phyloP scores from a whole-genome alignment of 2,113 vertebrate species.

The Phocoena sinus region DNA sequence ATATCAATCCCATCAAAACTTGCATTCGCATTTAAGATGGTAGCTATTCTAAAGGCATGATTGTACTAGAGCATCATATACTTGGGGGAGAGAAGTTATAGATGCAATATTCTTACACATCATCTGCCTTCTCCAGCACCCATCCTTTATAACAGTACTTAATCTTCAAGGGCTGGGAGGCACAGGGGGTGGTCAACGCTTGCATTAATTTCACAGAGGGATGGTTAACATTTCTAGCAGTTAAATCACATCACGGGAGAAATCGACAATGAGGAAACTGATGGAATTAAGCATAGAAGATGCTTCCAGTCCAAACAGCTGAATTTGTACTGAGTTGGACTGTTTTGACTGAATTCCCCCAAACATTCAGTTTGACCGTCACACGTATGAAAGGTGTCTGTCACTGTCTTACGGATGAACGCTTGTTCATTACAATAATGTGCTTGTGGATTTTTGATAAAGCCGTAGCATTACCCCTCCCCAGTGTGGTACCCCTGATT shows the following conservation, averaged over 20 bases:
- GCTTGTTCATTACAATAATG: neutral
- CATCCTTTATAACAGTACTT: neutral
- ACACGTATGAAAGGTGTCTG: neutral
- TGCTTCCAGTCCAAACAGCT: neutral
- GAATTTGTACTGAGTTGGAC: neutral
- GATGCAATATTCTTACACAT: neutral
- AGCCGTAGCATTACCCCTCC: neutral
- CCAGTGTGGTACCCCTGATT: too few relatives aligned
- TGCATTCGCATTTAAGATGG: neutral
- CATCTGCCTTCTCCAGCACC: fast-evolving
- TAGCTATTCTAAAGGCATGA: neutral
- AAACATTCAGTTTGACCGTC: neutral
- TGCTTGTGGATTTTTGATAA: neutral
- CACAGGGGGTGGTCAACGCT: neutral
- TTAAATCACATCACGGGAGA: neutral
- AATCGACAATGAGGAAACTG: neutral
- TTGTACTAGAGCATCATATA: neutral
- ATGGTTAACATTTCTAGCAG: neutral
- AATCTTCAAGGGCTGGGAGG: neutral
- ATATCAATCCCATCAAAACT: neutral
- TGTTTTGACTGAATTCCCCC: neutral
- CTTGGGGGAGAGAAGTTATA: neutral
- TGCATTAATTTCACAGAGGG: neutral
- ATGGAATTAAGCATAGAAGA: neutral
- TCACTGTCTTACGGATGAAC: neutral